Evolutionary conservation across 2,888 invertebrate genomes (phyloP).

Genomic region (Ichneumon xanthorius): DNA sequence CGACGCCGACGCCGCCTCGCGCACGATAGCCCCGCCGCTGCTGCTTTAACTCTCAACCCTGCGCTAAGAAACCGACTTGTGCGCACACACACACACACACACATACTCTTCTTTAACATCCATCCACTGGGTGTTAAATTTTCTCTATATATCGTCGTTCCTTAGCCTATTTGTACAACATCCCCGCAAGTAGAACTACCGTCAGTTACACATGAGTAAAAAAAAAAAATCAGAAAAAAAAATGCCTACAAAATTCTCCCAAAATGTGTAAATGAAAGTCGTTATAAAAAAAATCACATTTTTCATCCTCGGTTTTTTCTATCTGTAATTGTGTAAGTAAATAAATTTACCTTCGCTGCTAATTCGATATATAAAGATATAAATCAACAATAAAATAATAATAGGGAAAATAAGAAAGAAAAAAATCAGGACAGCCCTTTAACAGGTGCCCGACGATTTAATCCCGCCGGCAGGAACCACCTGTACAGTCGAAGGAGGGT

Average conservation of each 20-base stretch:
- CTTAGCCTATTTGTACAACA: slow-evolving; percentile 45
- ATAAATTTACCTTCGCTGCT: too few species aligned
- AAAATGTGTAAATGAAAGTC: background rate
- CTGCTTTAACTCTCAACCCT: slow-evolving; percentile 39
- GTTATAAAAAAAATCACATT: background rate
- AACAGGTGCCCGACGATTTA: slow-evolving; percentile 56
- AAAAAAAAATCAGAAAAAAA: background rate
- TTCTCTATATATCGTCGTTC: slow-evolving; percentile 16
- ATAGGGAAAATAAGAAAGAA: background rate
- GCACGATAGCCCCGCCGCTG: slow-evolving; percentile 46
- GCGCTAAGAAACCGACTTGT: slow-evolving; percentile 8
- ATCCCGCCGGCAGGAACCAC: slow-evolving; percentile 8
- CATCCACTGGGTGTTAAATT: slow-evolving; percentile 3
- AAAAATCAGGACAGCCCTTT: background rate
- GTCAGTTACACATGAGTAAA: background rate
- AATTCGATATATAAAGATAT: background rate
- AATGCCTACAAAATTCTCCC: background rate
- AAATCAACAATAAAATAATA: background rate
- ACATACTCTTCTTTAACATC: slow-evolving; percentile 25
- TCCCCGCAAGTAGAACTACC: slow-evolving; percentile 1
- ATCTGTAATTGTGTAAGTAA: background rate
- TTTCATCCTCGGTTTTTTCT: background rate
- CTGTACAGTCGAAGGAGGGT: background rate
- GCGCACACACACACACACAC: slow-evolving; percentile 24
- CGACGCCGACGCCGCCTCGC: slow-evolving; percentile 39